These are phyloP conservation scores for Ammospiza nelsoni DNA, from an alignment of 2,113 vertebrate genomes.

Conservation along the genomic window DNA sequence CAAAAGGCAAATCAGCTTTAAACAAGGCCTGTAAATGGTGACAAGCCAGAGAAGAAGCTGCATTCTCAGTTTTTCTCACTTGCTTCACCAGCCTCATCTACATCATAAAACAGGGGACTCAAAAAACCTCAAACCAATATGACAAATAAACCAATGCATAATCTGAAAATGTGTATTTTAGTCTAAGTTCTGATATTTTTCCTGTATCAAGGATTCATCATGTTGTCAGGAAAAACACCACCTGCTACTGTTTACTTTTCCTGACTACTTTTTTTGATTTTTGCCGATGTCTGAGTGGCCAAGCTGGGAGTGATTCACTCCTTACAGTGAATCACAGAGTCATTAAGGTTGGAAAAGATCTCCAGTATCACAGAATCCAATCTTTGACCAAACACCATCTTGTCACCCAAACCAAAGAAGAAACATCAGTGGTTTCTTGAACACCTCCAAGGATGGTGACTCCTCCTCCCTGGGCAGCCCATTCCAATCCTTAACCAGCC, in stretches of 20 bases:
- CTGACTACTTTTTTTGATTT: neutral
- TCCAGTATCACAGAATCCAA: rapidly evolving
- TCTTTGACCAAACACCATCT: neutral
- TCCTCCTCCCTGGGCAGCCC: neutral
- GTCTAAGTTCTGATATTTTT: neutral
- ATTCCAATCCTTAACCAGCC: neutral
- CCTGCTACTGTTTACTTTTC: neutral
- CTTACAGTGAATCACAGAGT: neutral
- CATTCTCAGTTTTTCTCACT: neutral
- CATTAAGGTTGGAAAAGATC: neutral
- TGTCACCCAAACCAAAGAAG: neutral
- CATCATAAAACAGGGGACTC: neutral
- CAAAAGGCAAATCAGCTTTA: neutral
- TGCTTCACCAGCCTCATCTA: neutral
- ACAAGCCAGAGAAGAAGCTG: neutral
- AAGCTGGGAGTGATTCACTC: neutral
- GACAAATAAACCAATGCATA: neutral
- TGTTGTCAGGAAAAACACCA: neutral
- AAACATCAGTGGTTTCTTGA: neutral
- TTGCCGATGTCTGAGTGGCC: neutral
- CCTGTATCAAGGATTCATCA: neutral
- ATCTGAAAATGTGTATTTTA: neutral
- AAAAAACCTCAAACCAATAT: neutral
- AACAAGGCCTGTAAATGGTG: neutral
- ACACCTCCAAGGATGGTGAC: neutral